Percentiles rank a stretch among this genome's conserved stretches.
phyloP scores from a whole-genome alignment of 2,797 vertebrate genomes.

The Parambassis ranga region DNA sequence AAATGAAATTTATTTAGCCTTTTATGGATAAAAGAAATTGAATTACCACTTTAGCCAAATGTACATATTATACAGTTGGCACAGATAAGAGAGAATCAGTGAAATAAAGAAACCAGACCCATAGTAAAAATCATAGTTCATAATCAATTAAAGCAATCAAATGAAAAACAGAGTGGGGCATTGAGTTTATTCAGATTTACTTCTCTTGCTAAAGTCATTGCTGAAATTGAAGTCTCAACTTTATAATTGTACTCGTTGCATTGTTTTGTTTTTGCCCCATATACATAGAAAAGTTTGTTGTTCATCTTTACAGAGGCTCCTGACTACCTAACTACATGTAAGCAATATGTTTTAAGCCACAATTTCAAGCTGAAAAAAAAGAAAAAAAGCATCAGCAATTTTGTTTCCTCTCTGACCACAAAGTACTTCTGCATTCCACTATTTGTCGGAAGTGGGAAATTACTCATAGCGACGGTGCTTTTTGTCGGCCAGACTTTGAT shows the following conservation, averaged over 20 bases:
- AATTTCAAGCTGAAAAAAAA: conserved; percentile 1
- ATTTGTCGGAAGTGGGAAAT: conserved; percentile 9
- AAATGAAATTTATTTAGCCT: conserved; percentile 16
- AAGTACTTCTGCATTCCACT: background rate
- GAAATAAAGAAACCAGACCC: background rate
- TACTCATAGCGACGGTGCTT: background rate
- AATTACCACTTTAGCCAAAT: background rate
- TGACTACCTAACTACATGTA: conserved; percentile 17
- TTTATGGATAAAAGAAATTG: background rate
- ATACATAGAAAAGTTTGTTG: background rate
- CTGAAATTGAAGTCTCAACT: background rate
- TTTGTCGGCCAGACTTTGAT: conserved; percentile 13
- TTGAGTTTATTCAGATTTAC: too few relatives aligned
- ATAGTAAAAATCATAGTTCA: too few relatives aligned
- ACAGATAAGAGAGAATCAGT: too few relatives aligned
- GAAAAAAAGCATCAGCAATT: conserved; percentile 24
- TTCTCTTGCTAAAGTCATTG: too few relatives aligned
- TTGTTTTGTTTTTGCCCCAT: background rate
- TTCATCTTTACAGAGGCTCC: background rate
- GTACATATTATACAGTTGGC: too few relatives aligned
- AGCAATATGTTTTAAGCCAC: conserved; percentile 10
- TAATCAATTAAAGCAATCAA: background rate
- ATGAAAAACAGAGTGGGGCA: too few relatives aligned
- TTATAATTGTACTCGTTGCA: background rate
- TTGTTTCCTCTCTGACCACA: conserved; percentile 22